A percentile compares a stretch with the other conserved stretches of the same genome.
Conservation (phyloP, 2,797 vertebrate species). For the Falco biarmicus region DNA sequence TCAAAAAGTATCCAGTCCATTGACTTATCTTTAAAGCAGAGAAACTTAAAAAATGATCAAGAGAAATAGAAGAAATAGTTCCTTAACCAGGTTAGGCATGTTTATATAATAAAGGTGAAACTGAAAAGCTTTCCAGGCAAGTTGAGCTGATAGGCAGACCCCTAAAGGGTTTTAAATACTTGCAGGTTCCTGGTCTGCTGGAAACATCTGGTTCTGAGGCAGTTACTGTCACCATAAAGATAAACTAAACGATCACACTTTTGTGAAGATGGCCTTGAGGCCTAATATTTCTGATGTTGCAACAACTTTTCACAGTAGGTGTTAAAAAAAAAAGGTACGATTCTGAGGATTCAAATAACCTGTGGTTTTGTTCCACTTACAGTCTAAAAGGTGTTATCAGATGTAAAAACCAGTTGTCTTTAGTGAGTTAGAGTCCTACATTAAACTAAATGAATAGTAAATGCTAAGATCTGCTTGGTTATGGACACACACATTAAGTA, state of each 20-base stretch:
- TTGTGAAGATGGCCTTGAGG: background rate
- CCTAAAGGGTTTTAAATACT: background rate
- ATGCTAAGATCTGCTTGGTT: background rate
- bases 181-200: background rate
- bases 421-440: background rate
- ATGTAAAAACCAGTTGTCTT: background rate
- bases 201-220: background rate
- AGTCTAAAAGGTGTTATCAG: background rate
- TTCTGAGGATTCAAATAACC: background rate
- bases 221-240: background rate
- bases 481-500: background rate
- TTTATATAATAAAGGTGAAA: background rate
- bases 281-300: background rate
- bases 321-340: background rate
- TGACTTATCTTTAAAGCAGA: background rate
- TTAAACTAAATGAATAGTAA: background rate
- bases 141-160: background rate
- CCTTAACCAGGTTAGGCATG: background rate
- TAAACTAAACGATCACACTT: background rate
- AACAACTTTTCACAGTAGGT: background rate
- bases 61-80: background rate
- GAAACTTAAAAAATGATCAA: background rate
- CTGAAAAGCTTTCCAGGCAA: background rate
- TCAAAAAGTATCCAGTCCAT: background rate
- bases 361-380: background rate